These are phyloP conservation scores for Deilephila elpenor DNA, from an alignment of 2,888 invertebrate genomes.

Conservation along the genomic window DNA sequence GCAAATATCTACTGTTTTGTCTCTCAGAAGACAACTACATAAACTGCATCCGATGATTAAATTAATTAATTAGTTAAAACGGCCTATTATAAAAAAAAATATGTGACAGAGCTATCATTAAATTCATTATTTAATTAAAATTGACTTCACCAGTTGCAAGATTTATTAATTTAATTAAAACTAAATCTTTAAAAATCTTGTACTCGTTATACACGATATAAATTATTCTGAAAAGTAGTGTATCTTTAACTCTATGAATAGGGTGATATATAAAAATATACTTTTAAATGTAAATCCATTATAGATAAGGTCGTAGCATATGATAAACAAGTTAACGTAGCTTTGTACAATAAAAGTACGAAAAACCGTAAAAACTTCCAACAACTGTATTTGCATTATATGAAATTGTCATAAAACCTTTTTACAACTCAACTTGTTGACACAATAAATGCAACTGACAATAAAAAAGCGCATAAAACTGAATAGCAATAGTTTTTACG, in stretches of 20 bases:
- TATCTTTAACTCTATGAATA: too few relatives aligned
- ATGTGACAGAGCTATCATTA: too few relatives aligned
- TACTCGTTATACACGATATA: too few relatives aligned
- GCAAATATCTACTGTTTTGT: not conserved
- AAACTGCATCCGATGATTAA: not conserved
- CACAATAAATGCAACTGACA: slow-evolving; percentile 2
- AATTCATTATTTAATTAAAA: too few relatives aligned
- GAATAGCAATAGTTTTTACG: slow-evolving; percentile 6
- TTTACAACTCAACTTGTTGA: slow-evolving; percentile 11
- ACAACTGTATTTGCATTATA: slow-evolving; percentile 4
- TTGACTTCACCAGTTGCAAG: too few relatives aligned
- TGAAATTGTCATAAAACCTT: not conserved
- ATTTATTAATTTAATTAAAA: too few relatives aligned
- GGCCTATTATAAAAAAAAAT: too few relatives aligned
- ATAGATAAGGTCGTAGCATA: not conserved
- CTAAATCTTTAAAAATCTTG: too few relatives aligned
- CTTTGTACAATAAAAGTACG: not conserved
- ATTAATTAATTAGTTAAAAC: too few relatives aligned
- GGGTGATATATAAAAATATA: too few relatives aligned
- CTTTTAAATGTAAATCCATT: too few relatives aligned
- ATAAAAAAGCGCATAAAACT: slow-evolving; percentile 13
- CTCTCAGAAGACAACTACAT: not conserved
- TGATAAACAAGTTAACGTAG: not conserved
- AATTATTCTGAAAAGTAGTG: too few relatives aligned
- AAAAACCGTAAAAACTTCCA: not conserved